These are phyloP conservation scores for Apoda limacodes DNA, from an alignment of 2,888 invertebrate species.

Conservation along the genomic window DNA sequence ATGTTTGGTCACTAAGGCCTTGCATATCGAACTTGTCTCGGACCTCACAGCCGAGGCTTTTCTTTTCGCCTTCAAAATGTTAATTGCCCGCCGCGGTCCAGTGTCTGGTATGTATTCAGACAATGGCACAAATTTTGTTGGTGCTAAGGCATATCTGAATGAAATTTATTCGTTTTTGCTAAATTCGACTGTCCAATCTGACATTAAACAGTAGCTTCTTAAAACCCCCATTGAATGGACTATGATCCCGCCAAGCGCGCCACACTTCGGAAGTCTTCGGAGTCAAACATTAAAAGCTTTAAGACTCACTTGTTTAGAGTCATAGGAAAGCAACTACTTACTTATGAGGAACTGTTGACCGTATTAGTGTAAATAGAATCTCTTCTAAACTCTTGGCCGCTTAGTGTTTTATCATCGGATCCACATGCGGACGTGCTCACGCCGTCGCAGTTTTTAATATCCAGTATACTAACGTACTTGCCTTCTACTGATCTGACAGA, in stretches of 20 bases:
- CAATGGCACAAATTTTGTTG: conserved; percentile 2
- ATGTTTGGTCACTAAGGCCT: conserved; percentile 2
- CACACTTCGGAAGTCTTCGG: conserved; percentile 6
- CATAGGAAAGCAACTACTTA: not conserved
- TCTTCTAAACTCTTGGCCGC: conserved; percentile 3
- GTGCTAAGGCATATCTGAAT: conserved; percentile 1
- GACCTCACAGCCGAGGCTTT: conserved; percentile 3
- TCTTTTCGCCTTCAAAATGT: conserved; percentile 4
- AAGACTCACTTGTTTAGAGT: not conserved
- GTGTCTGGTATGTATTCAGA: conserved; percentile 3
- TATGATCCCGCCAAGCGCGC: conserved; percentile 5
- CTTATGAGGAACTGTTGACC: too few relatives aligned
- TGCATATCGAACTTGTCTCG: conserved; percentile 1
- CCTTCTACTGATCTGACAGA: too few relatives aligned
- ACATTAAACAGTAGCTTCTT: too few relatives aligned
- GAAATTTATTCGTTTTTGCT: conserved; percentile 1
- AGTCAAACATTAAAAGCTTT: too few relatives aligned
- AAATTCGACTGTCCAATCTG: conserved; percentile 2
- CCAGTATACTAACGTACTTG: conserved; percentile 1
- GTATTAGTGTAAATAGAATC: conserved; percentile 5
- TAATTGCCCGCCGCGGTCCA: conserved; percentile 4
- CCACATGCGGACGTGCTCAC: conserved; percentile 2
- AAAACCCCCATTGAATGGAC: conserved; percentile 4
- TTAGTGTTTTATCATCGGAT: conserved; percentile 1
- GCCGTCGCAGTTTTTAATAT: conserved; percentile 1